phyloP scores from a whole-genome alignment of 2,113 vertebrate species.

The Tupaia chinensis region DNA sequence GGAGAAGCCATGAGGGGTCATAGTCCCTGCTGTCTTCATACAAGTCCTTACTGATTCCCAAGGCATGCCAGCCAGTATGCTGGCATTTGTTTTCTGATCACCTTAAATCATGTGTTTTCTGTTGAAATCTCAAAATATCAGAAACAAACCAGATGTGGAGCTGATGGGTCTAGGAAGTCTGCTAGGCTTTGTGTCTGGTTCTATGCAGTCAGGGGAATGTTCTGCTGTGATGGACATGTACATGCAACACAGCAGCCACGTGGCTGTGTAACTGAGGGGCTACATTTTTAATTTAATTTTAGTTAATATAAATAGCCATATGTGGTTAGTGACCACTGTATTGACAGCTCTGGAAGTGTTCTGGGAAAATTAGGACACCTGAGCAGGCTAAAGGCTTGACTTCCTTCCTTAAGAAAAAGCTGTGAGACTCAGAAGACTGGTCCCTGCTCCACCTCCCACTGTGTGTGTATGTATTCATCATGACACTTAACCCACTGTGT shows the following conservation, averaged over 20 bases:
- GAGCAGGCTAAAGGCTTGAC: not conserved
- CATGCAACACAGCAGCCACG: not conserved
- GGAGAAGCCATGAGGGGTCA: too few species aligned
- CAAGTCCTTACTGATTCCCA: not conserved
- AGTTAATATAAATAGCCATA: not conserved
- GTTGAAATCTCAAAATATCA: too few species aligned
- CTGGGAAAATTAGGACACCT: not conserved
- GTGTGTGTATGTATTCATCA: not conserved
- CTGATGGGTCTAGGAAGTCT: not conserved
- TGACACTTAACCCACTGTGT: too few species aligned
- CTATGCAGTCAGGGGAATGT: not conserved
- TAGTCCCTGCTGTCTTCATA: not conserved
- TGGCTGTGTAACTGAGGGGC: not conserved
- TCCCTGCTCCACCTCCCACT: not conserved
- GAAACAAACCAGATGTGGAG: not conserved
- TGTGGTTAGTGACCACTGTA: not conserved
- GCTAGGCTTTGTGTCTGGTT: not conserved
- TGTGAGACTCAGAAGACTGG: not conserved
- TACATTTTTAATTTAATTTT: conserved; percentile 2
- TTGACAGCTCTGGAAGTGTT: not conserved
- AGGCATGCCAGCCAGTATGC: not conserved
- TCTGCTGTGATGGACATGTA: not conserved
- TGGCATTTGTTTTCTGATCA: too few species aligned
- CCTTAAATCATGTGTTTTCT: too few species aligned
- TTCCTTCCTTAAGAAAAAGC: not conserved